Percentiles rank a stretch among this genome's conserved stretches.
phyloP scores from a whole-genome alignment of 2,888 invertebrate genomes.

The Oxycera nigricornis region DNA sequence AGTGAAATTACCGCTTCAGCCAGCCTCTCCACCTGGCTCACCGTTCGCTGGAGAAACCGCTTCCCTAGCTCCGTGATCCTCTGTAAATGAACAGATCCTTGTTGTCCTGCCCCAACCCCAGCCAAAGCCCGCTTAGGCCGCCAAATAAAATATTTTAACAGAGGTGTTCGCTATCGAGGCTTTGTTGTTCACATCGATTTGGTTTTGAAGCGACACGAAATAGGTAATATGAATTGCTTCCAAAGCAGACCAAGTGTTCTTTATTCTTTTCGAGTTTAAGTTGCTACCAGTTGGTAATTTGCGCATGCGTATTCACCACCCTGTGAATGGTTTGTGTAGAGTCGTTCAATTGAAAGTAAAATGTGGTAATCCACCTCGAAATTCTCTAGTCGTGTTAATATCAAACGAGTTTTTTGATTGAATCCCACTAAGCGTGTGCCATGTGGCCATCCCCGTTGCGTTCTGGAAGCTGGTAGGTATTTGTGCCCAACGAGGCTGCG shows the following conservation, averaged over 20 bases:
- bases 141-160: slow-evolving; percentile 29
- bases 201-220: slow-evolving; percentile 23
- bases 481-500: neutral
- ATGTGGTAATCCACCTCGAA: neutral
- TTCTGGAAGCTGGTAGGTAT: neutral
- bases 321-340: too few species aligned
- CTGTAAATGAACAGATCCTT: neutral
- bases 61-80: neutral
- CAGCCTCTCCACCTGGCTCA: neutral
- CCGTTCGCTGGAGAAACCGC: neutral
- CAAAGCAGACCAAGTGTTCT: neutral
- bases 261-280: neutral
- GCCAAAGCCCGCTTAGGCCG: slow-evolving; percentile 23
- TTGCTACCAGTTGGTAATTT: neutral
- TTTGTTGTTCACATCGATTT: slow-evolving; percentile 12
- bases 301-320: neutral
- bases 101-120: neutral
- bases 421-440: too few species aligned
- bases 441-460: neutral
- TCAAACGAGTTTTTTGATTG: too few species aligned
- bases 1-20: neutral
- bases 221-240: slow-evolving; percentile 35
- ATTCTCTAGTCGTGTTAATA: too few species aligned
- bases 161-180: slow-evolving; percentile 31
- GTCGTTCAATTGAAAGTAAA: neutral